These are phyloP conservation scores for Epiblema foenella DNA, from an alignment of 2,888 invertebrate species.

Conservation along the genomic window DNA sequence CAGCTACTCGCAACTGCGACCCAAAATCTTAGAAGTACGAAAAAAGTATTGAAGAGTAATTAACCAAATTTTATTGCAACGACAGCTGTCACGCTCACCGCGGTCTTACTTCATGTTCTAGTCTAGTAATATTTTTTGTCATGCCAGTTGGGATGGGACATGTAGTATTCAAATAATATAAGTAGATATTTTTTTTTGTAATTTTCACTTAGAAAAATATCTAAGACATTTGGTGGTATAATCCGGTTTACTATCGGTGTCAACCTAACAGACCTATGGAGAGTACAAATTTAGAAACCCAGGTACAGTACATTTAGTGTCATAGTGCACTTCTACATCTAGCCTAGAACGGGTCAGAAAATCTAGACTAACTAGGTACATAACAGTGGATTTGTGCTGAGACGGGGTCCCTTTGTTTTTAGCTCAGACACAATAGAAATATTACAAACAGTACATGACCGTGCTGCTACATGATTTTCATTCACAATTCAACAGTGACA, in stretches of 20 bases:
- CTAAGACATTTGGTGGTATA: background rate
- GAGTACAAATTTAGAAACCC: slow-evolving; percentile 36
- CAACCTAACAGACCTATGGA: slow-evolving; percentile 1
- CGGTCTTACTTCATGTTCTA: background rate
- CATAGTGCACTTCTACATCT: slow-evolving; percentile 35
- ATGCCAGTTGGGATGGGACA: background rate
- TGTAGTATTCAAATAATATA: background rate
- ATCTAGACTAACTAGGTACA: slow-evolving; percentile 46
- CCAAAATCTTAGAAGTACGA: too few species aligned
- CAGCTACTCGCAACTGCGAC: background rate
- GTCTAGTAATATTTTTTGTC: background rate
- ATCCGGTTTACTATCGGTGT: slow-evolving; percentile 13
- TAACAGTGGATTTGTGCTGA: slow-evolving; percentile 67
- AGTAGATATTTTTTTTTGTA: background rate
- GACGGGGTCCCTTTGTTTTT: slow-evolving; percentile 68
- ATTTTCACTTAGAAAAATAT: background rate
- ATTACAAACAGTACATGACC: slow-evolving; percentile 8
- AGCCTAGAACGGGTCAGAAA: slow-evolving; percentile 47
- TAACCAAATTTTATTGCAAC: too few species aligned
- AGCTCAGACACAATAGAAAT: slow-evolving; percentile 46
- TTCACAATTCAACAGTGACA: too few species aligned
- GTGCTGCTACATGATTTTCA: too few species aligned
- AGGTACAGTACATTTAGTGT: slow-evolving; percentile 11
- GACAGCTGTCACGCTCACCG: too few species aligned
- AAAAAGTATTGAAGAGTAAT: too few species aligned